These are phyloP conservation scores for Reticulitermes lucifugus DNA, from an alignment of 2,888 invertebrate genomes.

Conservation along the genomic window DNA sequence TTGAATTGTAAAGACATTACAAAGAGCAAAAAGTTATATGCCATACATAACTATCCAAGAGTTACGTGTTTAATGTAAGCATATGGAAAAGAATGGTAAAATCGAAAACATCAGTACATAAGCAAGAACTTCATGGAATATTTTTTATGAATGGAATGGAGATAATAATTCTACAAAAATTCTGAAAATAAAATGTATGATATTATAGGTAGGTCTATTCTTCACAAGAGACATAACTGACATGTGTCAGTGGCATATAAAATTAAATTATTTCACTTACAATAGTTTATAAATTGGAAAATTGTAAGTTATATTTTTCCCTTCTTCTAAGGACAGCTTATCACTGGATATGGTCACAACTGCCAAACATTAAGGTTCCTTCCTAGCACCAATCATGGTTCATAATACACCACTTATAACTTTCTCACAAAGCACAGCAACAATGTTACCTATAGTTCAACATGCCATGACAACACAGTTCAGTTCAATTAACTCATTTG, in stretches of 20 bases:
- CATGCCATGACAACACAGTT: background rate
- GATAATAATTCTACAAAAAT: slow-evolving; percentile 19
- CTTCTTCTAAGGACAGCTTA: background rate
- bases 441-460: too few relatives aligned
- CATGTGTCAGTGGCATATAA: background rate
- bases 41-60: background rate
- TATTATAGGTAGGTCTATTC: background rate
- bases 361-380: background rate
- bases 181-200: slow-evolving; percentile 4
- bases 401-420: background rate
- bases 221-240: slow-evolving; percentile 15
- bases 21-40: slow-evolving; percentile 7
- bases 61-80: background rate
- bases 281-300: slow-evolving; percentile 5
- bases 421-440: background rate
- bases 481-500: background rate
- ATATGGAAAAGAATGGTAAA: background rate
- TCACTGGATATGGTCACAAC: background rate
- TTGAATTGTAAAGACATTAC: background rate
- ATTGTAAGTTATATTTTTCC: slow-evolving; percentile 1
- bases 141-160: background rate
- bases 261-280: slow-evolving; percentile 3
- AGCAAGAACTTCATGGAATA: background rate
- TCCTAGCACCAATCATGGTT: background rate
- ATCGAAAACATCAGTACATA: background rate